Base-by-base conservation (phyloP, 1,140 invertebrate species). In the Phocides pigmalion region DNA sequence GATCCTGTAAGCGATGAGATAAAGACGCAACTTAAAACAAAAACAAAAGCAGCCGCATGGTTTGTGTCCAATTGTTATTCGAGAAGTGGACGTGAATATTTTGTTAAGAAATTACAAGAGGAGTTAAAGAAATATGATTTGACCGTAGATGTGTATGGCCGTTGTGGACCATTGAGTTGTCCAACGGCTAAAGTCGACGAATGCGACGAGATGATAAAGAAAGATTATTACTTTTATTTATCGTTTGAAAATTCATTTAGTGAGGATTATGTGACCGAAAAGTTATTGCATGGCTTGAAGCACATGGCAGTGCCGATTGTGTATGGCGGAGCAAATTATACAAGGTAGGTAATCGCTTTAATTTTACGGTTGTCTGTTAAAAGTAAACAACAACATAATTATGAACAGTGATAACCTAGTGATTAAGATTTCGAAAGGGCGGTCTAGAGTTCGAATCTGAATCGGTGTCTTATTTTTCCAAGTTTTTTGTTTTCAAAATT, bases 241-340 rank as follows among this genome's bases (percentile, higher is more conserved):
- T 92, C 95, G 0, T 95, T 96, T 64, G 95, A 96, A 77, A 96
- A 96, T 82, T 92, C 93, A 11, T 86, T 93, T 25, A 92, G 92
- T 70, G 84, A 91, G 58, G 94, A 95, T 76, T 95, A 95, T 81
- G 92, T 94, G 5, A 95, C 94, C 1, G 94, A 95, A 74, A 95
- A 95, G 71, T 81, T 96, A 49, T 93, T 92, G 73, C 80, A 87
- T 53, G 82, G 87, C 0, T 71, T 94, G 37, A 69, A 87, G 73
- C 73, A 92, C 64, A 70, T 91, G 51, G 79, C 91, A 0, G 77
- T 94, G 16, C 93, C 93, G 2, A 86, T 93, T 20, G 93, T 94
- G 66, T 85, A 76, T 42, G 85, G 85, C 14, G 82, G 62, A 16
- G 86, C 84, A 35, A 87, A 89, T 62, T 88, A 88, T 39, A 76